Percentiles rank a stretch among this genome's conserved stretches.
phyloP scores from a whole-genome alignment of 2,113 vertebrate genomes.

The Trematomus loennbergii region DNA sequence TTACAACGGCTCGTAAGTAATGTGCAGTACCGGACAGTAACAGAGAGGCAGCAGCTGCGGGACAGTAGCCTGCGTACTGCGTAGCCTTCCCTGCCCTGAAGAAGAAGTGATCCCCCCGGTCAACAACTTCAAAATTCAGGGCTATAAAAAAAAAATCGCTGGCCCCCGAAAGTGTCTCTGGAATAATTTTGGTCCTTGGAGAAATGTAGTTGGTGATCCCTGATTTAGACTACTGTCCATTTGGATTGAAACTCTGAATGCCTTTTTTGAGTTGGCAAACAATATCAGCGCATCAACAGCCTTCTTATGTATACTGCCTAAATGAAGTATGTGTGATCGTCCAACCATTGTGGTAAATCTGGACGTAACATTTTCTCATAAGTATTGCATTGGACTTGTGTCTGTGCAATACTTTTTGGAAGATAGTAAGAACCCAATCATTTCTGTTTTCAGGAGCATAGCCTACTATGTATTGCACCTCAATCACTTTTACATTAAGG shows the following conservation, averaged over 20 bases:
- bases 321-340: not conserved
- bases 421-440: not conserved
- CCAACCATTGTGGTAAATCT: not conserved
- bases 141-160: too few species aligned
- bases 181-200: too few species aligned
- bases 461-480: not conserved
- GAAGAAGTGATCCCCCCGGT: too few species aligned
- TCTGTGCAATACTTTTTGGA: not conserved
- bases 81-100: too few species aligned
- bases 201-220: too few species aligned
- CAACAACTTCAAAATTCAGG: too few species aligned
- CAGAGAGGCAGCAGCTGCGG: too few species aligned
- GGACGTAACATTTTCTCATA: not conserved
- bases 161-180: too few species aligned
- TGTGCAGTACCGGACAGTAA: too few species aligned
- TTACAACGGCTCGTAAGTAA: too few species aligned
- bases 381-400: not conserved
- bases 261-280: not conserved
- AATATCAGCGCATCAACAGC: not conserved
- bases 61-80: too few species aligned
- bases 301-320: not conserved
- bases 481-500: not conserved
- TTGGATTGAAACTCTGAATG: not conserved
- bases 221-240: too few species aligned
- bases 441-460: not conserved